Percentiles rank a stretch among this genome's conserved stretches.
Evolutionary conservation across 2,797 vertebrate genomes (phyloP).

Genomic region (Pagetopsis macropterus): DNA sequence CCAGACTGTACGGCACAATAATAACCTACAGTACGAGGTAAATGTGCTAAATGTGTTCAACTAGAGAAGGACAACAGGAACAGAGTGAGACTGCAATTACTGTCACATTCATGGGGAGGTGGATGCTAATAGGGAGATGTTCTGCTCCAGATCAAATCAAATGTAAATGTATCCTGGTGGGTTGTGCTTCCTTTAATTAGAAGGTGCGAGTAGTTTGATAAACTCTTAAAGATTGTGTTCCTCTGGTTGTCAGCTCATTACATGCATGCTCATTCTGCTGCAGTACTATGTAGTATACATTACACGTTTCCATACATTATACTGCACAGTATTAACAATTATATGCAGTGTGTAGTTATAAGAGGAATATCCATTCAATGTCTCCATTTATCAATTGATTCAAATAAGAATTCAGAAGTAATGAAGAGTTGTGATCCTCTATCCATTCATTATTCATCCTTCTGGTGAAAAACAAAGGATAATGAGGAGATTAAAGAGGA

Average conservation of each 20-base stretch:
- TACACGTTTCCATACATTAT: constrained; percentile 32
- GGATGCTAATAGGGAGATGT: constrained; percentile 82
- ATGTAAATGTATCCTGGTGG: constrained; percentile 84
- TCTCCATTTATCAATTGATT: constrained; percentile 57
- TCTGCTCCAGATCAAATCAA: constrained; percentile 82
- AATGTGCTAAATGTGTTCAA: constrained; percentile 80
- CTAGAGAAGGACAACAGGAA: constrained; percentile 78
- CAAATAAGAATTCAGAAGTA: constrained; percentile 55
- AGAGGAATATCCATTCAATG: constrained; percentile 25
- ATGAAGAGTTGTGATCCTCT: constrained; percentile 52
- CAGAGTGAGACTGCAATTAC: constrained; percentile 83
- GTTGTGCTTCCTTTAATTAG: constrained; percentile 84
- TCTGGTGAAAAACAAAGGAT: constrained; percentile 68
- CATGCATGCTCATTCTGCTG: constrained; percentile 53
- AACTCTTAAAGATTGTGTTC: constrained; percentile 78
- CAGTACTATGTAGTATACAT: constrained; percentile 26
- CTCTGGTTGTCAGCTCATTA: constrained; percentile 76
- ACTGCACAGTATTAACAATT: constrained; percentile 32
- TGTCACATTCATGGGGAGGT: constrained; percentile 81
- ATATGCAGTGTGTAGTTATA: constrained; percentile 7
- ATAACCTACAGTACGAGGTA: constrained; percentile 79
- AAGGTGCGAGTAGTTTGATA: constrained; percentile 83
- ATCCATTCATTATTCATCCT: constrained; percentile 75
- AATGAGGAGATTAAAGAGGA: constrained; percentile 70
- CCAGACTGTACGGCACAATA: constrained; percentile 80